These are phyloP conservation scores for Rhinoraja longicauda DNA, from an alignment of 2,797 vertebrate genomes.

Conservation along the genomic window DNA sequence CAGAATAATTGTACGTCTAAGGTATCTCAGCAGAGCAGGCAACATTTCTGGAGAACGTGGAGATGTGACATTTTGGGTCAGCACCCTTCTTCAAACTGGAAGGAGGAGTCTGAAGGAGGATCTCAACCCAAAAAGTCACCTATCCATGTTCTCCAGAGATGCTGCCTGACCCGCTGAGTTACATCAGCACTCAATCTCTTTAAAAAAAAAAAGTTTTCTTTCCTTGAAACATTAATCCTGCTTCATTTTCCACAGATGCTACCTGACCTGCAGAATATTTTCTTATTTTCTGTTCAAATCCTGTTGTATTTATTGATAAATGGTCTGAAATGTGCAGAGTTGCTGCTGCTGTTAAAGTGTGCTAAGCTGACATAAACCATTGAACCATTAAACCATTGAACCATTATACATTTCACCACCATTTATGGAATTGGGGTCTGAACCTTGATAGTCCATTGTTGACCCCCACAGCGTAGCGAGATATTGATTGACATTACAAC, in stretches of 20 bases:
- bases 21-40: no score
- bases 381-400: no score
- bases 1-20: background rate
- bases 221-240: background rate
- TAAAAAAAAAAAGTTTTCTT: background rate
- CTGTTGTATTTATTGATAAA: background rate
- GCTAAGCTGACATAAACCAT: background rate
- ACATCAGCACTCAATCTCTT: no score
- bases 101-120: no score
- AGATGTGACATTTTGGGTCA: no score
- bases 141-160: no score
- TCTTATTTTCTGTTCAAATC: background rate
- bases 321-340: background rate
- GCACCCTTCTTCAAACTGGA: no score
- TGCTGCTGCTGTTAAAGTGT: background rate
- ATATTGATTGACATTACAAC: background rate
- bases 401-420: no score
- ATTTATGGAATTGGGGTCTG: background rate
- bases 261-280: background rate
- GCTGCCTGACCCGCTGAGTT: no score
- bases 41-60: no score
- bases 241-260: no score
- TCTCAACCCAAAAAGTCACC: no score
- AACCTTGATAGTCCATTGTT: background rate
- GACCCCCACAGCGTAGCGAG: background rate